Evolutionary conservation across 2,888 invertebrate genomes (phyloP).

Genomic region (Drosophila cognata): DNA sequence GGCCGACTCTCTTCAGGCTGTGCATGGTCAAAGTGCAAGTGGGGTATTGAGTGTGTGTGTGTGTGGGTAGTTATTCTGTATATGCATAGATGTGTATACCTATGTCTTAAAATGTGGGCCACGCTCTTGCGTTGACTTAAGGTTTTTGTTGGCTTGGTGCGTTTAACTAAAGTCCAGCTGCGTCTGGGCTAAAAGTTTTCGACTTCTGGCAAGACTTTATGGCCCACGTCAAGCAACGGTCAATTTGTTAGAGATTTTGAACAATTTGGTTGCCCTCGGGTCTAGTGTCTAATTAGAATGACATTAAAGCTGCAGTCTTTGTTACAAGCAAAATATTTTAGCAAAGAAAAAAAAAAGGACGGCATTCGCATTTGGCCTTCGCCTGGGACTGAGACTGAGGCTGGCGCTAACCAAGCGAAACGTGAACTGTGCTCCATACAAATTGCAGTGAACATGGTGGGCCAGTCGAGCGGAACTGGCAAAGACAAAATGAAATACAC

Average conservation of each 20-base stretch:
- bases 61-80: conserved; percentile 32
- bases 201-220: conserved; percentile 45
- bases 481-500: conserved; percentile 76
- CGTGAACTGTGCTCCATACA: conserved; percentile 68
- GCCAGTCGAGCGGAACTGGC: conserved; percentile 76
- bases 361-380: conserved; percentile 63
- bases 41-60: not conserved
- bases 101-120: not conserved
- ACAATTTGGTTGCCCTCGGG: conserved; percentile 55
- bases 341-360: conserved; percentile 1
- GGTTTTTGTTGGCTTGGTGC: conserved; percentile 43
- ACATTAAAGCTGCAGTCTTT: conserved; percentile 64
- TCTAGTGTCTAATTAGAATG: conserved; percentile 72
- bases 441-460: conserved; percentile 79
- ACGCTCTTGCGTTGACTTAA: conserved; percentile 3
- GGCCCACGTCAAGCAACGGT: conserved; percentile 65
- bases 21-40: conserved; percentile 28
- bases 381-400: conserved; percentile 32
- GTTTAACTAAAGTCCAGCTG: conserved; percentile 48
- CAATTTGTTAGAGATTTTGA: conserved; percentile 75
- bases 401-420: conserved; percentile 68
- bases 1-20: conserved; percentile 45
- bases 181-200: conserved; percentile 45
- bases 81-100: conserved; percentile 49
- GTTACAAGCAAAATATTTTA: conserved; percentile 26